Percentiles rank a stretch among this genome's conserved stretches.
Conservation (phyloP, 2,888 invertebrate genomes). For the Hybos culiciformis region DNA sequence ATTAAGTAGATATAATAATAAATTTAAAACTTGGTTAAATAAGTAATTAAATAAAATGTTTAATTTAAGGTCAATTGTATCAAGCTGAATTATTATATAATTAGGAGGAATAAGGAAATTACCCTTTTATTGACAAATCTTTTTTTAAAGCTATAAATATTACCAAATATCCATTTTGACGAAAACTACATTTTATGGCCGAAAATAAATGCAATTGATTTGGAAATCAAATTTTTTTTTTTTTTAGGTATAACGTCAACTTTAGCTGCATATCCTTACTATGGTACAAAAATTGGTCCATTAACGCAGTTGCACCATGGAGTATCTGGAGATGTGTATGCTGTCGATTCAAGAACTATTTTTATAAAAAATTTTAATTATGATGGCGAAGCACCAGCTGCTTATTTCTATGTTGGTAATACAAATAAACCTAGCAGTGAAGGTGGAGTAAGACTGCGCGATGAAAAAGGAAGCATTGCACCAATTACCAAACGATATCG, state of each 20-base stretch:
- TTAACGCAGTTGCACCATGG: slow-evolving; percentile 69
- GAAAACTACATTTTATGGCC: no score
- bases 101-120: no score
- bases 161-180: no score
- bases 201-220: no score
- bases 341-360: slow-evolving; percentile 75
- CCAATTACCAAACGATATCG: slow-evolving; percentile 62
- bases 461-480: slow-evolving; percentile 67
- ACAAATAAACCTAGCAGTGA: slow-evolving; percentile 50
- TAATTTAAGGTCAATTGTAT: no score
- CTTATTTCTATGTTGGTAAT: slow-evolving; percentile 78
- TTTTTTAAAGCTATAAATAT: no score
- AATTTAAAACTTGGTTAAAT: no score
- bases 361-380: slow-evolving; percentile 80
- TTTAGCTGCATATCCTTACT: slow-evolving; percentile 43
- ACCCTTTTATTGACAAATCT: no score
- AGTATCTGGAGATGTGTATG: slow-evolving; percentile 73
- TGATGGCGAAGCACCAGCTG: slow-evolving; percentile 85
- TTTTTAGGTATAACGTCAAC: slow-evolving; percentile 17
- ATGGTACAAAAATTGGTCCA: slow-evolving; percentile 64
- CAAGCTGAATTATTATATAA: no score
- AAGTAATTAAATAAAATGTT: no score
- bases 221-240: no score
- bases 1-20: no score
- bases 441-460: slow-evolving; percentile 58